Evolutionary conservation across 2,797 vertebrate species (phyloP), one percentile per base, ranked within the genome.

Genomic region (Eulemur coronatus): DNA sequence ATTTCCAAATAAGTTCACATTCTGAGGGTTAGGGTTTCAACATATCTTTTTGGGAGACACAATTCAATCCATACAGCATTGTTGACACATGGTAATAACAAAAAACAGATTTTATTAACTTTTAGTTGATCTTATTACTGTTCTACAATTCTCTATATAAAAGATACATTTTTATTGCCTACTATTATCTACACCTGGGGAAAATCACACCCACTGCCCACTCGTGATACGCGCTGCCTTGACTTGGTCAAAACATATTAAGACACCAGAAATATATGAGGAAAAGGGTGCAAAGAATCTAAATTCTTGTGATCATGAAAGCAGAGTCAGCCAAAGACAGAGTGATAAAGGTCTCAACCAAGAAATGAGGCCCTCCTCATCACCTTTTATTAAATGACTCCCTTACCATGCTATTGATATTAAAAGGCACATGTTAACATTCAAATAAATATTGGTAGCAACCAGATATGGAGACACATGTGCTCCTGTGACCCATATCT

Each of bases 401-500:
- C 7, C 6, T 75, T 15, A 59, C 20, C n/a, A 22, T 6, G 4
- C 35, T 69, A 28, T 35, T 67, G 78, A 17, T 46, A 35, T 24
- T 41, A 20, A 41, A n/a, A 80, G 41, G 30, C 10, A 43, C 43
- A 22, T 6, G 14, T 33, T 11, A n/a, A 69, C n/a, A 84, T 52
- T 84, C 35, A 67, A 72, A 28, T 67, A 69, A 50, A 50, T 69
- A 13, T 9, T 26, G 18, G 2, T 33, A 43, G 26, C 26, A 61
- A 63, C 4, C 50, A 61, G 26, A 0, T 41, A 4, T 4, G 14
- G 9, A 20, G 11, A 9, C 8, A 1, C 28, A 4, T 14, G 41
- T 0, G 5, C 8, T 59, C 57, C 3, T 43, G 35, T 5, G 22
- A 28, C 22, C 17, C 11, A 4, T 3, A 3, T 46, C 41, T 38